Conservation (phyloP, 2,113 vertebrate species). For the Podocnemis expansa region DNA sequence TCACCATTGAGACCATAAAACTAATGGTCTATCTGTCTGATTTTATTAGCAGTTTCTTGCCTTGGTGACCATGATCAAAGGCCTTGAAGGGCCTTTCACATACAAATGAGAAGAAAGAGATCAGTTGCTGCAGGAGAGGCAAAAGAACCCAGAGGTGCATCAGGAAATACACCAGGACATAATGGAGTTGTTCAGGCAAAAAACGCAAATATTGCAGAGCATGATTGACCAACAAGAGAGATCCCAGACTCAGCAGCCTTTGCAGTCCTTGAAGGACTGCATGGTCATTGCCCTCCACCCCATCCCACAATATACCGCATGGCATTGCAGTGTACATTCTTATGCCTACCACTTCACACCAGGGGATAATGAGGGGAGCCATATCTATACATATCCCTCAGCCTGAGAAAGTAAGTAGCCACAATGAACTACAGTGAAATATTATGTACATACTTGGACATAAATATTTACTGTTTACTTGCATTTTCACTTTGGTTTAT, state of each 20-base stretch:
- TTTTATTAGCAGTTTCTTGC: background rate
- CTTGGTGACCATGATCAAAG: background rate
- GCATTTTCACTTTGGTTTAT: background rate
- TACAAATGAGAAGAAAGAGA: background rate
- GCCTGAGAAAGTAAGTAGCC: background rate
- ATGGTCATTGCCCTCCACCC: background rate
- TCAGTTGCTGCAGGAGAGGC: background rate
- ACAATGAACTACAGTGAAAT: background rate
- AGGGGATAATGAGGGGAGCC: background rate
- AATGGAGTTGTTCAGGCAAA: background rate
- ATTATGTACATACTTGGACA: background rate
- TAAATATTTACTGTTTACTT: background rate
- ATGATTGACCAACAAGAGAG: background rate
- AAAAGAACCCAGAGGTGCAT: background rate
- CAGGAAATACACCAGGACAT: background rate
- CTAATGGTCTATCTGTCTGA: background rate
- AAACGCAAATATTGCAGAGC: background rate
- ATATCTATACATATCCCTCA: background rate
- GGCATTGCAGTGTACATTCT: background rate
- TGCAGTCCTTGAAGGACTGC: background rate
- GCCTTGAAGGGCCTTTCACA: background rate
- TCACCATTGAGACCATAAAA: background rate
- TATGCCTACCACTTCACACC: background rate
- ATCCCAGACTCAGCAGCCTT: background rate
- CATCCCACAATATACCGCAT: background rate